A percentile compares a stretch with the other conserved stretches of the same genome.
These are phyloP conservation scores for Gymnothorax javanicus DNA, from an alignment of 2,797 vertebrate genomes.

Conservation along the genomic window DNA sequence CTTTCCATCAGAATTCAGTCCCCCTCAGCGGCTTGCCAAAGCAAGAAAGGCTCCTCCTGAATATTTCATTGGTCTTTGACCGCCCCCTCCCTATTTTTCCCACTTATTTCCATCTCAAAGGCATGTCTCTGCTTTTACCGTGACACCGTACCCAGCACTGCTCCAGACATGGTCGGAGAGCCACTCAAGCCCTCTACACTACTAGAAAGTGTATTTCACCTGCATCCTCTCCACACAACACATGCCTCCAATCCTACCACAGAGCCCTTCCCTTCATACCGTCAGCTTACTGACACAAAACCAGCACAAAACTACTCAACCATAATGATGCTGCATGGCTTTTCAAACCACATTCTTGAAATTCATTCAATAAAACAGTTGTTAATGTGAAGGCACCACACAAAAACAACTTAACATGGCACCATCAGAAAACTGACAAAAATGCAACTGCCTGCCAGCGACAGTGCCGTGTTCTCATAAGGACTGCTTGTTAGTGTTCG, in stretches of 20 bases:
- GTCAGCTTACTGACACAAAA: not conserved
- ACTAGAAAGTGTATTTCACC: not conserved
- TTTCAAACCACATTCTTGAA: not conserved
- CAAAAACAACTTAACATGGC: too few species aligned
- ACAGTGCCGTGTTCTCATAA: too few species aligned
- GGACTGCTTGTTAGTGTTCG: too few species aligned
- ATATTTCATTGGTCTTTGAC: constrained; percentile 49
- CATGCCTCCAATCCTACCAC: not conserved
- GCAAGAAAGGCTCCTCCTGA: constrained; percentile 55
- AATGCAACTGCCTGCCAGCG: too few species aligned
- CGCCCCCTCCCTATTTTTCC: constrained; percentile 44
- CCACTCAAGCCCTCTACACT: not conserved
- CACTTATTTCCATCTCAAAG: constrained; percentile 59
- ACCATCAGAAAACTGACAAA: too few species aligned
- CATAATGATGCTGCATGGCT: not conserved
- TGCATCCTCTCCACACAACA: not conserved
- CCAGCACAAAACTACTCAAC: not conserved
- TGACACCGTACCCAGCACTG: not conserved
- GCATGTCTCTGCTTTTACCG: constrained; percentile 27
- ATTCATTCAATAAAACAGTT: not conserved
- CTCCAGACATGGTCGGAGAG: constrained; percentile 46
- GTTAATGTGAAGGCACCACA: too few species aligned
- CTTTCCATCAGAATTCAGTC: constrained; percentile 35
- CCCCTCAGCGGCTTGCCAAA: constrained; percentile 47
- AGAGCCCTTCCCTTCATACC: constrained; percentile 30